Evolutionary conservation across 2,113 vertebrate genomes (phyloP).

Genomic region (Pterophyllum scalare): DNA sequence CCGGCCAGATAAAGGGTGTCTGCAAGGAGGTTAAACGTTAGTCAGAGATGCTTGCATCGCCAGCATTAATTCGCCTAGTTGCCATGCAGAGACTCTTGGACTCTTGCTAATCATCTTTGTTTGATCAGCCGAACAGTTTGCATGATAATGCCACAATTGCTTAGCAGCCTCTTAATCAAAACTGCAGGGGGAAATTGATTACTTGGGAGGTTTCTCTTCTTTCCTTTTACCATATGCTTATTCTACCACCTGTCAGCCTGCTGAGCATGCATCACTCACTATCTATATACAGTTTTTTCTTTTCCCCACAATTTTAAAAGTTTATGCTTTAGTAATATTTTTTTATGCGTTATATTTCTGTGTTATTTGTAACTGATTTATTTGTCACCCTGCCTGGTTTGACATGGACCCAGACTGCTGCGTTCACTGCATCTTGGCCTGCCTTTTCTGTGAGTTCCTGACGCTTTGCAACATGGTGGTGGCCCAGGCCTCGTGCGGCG

Average conservation of each 20-base stretch:
- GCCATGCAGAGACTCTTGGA: conserved; percentile 71
- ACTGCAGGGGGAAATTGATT: conserved; percentile 72
- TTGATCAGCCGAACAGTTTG: conserved; percentile 78
- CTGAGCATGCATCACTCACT: conserved; percentile 13
- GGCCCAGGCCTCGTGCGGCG: conserved; percentile 91
- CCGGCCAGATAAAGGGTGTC: conserved; percentile 30
- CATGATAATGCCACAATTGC: conserved; percentile 84
- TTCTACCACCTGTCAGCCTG: conserved; percentile 27
- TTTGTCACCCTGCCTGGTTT: conserved; percentile 10
- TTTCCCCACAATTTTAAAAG: background rate
- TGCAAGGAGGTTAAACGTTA: conserved; percentile 81
- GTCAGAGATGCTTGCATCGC: conserved; percentile 75
- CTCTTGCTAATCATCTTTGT: conserved; percentile 78
- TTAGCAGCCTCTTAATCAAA: conserved; percentile 80
- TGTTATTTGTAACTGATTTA: conserved; percentile 3
- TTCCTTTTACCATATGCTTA: conserved; percentile 25
- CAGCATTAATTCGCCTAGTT: conserved; percentile 78
- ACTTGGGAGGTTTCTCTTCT: conserved; percentile 66
- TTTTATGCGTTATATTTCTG: background rate
- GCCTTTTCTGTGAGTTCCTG: conserved; percentile 98
- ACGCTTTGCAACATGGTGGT: conserved; percentile 95
- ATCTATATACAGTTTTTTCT: background rate
- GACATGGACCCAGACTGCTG: conserved; percentile 88
- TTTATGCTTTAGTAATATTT: background rate
- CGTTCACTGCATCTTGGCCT: conserved; percentile 98